Evolutionary conservation across 2,888 invertebrate species (phyloP).

Genomic region (Melanotus villosus): DNA sequence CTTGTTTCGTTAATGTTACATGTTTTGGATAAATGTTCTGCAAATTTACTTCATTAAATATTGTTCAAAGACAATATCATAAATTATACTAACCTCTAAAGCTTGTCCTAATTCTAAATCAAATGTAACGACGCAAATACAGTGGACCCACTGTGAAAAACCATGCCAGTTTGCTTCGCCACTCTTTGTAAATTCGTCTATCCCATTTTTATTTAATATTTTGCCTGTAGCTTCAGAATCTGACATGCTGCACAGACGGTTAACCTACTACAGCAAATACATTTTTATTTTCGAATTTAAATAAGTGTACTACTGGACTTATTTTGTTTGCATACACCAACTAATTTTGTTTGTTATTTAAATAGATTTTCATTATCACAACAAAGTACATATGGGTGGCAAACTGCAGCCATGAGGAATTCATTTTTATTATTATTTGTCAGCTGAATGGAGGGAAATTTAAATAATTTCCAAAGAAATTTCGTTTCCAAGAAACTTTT

Average conservation of each 20-base stretch:
- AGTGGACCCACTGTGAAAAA: constrained; percentile 95
- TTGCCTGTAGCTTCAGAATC: constrained; percentile 22
- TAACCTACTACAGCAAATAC: no score
- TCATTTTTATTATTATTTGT: constrained; percentile 12
- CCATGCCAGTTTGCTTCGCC: constrained; percentile 73
- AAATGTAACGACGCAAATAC: constrained; percentile 98
- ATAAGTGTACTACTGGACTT: background rate
- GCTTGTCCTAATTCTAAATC: constrained; percentile 99
- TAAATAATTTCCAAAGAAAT: background rate
- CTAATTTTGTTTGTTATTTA: background rate
- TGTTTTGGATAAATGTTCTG: constrained; percentile 87
- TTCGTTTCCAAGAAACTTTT: no score
- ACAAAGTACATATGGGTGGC: constrained; percentile 29
- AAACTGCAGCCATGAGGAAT: constrained; percentile 18
- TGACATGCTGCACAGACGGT: constrained; percentile 30
- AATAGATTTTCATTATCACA: constrained; percentile 4
- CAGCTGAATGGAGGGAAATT: constrained; percentile 20
- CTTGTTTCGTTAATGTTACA: constrained; percentile 84
- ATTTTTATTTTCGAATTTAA: no score
- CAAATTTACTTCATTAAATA: no score
- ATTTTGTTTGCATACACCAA: no score
- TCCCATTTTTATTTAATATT: constrained; percentile 16
- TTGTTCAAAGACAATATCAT: no score
- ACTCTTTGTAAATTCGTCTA: constrained; percentile 12
- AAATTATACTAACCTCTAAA: constrained; percentile 84